Conservation (phyloP, 2,888 invertebrate species). For the Drosophila helvetica region DNA sequence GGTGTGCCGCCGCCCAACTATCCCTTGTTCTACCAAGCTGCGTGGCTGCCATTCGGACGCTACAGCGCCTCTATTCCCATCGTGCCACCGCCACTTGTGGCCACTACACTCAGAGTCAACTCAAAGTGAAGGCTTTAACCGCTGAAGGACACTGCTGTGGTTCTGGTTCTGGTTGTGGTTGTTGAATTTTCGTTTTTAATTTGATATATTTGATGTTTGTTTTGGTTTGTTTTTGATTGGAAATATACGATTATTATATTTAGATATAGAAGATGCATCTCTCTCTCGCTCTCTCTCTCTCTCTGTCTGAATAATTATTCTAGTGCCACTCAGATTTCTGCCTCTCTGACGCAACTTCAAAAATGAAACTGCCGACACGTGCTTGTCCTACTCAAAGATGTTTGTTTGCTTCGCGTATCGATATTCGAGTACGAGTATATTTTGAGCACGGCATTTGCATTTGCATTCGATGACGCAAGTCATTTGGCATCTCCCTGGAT, state of each 20-base stretch:
- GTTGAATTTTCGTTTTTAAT: conserved; percentile 15
- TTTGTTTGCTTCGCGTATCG: not conserved
- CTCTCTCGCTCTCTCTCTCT: not conserved
- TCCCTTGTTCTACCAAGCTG: conserved; percentile 82
- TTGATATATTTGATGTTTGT: conserved; percentile 1
- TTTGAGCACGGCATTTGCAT: conserved; percentile 15
- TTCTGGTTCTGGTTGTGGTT: conserved; percentile 24
- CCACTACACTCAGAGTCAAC: not conserved
- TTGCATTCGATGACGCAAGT: conserved; percentile 34
- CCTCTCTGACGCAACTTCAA: conserved; percentile 15
- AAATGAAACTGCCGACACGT: conserved; percentile 30
- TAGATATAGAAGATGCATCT: conserved; percentile 10
- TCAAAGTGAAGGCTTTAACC: not conserved
- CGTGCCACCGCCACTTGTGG: conserved; percentile 35
- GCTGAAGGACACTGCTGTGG: conserved; percentile 83
- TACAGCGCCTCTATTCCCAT: conserved; percentile 44
- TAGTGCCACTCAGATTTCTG: not conserved
- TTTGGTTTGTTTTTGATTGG: conserved; percentile 14
- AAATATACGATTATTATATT: conserved; percentile 26
- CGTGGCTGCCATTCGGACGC: conserved; percentile 83
- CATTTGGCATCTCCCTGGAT: conserved; percentile 4
- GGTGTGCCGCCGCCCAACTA: conserved; percentile 51
- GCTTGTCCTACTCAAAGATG: conserved; percentile 30
- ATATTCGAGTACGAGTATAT: not conserved
- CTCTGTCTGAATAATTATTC: not conserved